These are phyloP conservation scores for Rachycentron canadum DNA, from an alignment of 2,797 vertebrate genomes.

Conservation along the genomic window DNA sequence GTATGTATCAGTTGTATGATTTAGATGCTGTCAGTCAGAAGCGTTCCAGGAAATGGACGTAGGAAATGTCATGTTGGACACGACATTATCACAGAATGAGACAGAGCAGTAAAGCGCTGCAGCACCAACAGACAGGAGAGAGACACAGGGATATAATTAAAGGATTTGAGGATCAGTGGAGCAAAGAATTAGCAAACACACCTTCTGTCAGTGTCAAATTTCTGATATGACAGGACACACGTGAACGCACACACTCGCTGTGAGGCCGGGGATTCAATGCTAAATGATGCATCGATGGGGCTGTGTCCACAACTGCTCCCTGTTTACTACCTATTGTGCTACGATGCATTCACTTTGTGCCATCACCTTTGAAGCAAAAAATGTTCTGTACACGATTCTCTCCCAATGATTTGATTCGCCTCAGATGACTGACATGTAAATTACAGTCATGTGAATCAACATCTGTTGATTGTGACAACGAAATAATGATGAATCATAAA, in stretches of 20 bases:
- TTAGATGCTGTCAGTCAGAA: not conserved
- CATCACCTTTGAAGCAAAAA: constrained; percentile 1
- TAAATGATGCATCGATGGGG: constrained; percentile 17
- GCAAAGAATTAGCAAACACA: constrained; percentile 57
- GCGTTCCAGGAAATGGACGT: not conserved
- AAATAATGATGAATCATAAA: not conserved
- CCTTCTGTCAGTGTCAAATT: constrained; percentile 37
- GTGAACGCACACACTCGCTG: not conserved
- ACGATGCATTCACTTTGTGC: constrained; percentile 19
- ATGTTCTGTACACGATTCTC: not conserved
- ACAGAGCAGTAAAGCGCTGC: constrained; percentile 39
- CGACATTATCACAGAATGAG: constrained; percentile 1
- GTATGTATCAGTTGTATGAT: too few species aligned
- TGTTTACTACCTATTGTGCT: not conserved
- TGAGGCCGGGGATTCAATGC: constrained; percentile 11
- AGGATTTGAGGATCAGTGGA: constrained; percentile 51
- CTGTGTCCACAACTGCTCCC: constrained; percentile 14
- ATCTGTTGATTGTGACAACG: not conserved
- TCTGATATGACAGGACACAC: constrained; percentile 27
- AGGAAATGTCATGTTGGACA: constrained; percentile 12
- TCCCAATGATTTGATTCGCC: not conserved
- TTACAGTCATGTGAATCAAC: not conserved
- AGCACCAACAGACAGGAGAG: constrained; percentile 17
- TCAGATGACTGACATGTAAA: not conserved
- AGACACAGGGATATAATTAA: constrained; percentile 26